Percentiles rank a stretch among this genome's conserved stretches.
phyloP scores from a whole-genome alignment of 2,888 invertebrate species.

The Neoaliturus tenellus region DNA sequence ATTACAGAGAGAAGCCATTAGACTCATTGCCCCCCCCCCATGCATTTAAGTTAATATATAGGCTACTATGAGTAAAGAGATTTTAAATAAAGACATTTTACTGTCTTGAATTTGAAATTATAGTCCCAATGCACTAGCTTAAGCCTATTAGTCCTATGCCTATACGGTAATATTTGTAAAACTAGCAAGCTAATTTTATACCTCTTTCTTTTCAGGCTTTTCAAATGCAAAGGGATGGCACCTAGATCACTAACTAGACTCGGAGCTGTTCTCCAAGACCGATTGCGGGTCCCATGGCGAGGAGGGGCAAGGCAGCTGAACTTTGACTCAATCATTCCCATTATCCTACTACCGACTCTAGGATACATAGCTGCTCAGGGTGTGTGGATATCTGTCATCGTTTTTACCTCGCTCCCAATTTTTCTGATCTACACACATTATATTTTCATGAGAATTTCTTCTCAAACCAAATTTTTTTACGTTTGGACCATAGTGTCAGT shows the following conservation, averaged over 20 bases:
- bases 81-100: no score
- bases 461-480: constrained; percentile 83
- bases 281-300: constrained; percentile 77
- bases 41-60: no score
- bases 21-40: no score
- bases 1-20: no score
- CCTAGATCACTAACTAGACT: constrained; percentile 70
- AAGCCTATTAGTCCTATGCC: no score
- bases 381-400: constrained; percentile 63
- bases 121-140: no score
- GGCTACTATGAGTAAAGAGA: no score
- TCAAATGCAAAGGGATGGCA: constrained; percentile 71
- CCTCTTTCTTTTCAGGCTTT: constrained; percentile 72
- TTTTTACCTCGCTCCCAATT: constrained; percentile 64
- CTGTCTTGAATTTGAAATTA: no score
- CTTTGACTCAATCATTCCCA: constrained; percentile 74
- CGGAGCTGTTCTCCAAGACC: constrained; percentile 75
- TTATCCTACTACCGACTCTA: constrained; percentile 71
- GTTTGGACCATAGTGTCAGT: constrained; percentile 85
- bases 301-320: constrained; percentile 77
- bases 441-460: constrained; percentile 64
- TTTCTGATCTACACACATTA: constrained; percentile 64
- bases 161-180: no score
- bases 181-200: no score
- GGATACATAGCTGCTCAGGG: constrained; percentile 64